phyloP scores from a whole-genome alignment of 2,888 invertebrate species.

The Acrocera orbiculus region DNA sequence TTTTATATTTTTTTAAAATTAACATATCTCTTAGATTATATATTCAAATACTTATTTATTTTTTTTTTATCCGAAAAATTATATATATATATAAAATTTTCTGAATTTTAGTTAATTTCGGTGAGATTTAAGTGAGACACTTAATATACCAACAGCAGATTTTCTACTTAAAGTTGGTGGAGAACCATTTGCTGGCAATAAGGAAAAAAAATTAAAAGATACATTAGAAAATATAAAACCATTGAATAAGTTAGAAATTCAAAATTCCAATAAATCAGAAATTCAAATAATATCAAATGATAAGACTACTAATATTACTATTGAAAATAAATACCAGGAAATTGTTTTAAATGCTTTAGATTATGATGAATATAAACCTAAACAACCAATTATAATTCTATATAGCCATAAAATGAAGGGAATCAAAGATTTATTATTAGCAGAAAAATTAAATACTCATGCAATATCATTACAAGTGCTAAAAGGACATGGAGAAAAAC shows the following conservation, averaged over 20 bases:
- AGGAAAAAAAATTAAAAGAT: conserved; percentile 15
- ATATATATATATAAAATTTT: background rate
- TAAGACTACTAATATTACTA: conserved; percentile 2
- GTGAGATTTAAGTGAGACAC: conserved; percentile 16
- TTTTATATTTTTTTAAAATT: background rate
- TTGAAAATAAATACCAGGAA: too few species aligned
- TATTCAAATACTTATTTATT: background rate
- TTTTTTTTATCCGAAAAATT: background rate
- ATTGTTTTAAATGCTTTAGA: conserved; percentile 10
- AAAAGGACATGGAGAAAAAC: background rate
- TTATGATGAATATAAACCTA: conserved; percentile 27
- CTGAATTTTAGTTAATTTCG: background rate
- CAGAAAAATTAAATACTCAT: conserved; percentile 81
- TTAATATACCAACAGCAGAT: conserved; percentile 42
- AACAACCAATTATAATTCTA: conserved; percentile 43
- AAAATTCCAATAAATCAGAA: conserved; percentile 4
- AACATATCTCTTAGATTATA: background rate
- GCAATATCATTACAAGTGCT: conserved; percentile 82
- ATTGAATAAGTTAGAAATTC: background rate
- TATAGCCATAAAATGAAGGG: conserved; percentile 92
- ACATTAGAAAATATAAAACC: background rate
- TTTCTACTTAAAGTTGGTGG: conserved; percentile 57
- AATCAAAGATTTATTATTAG: conserved; percentile 65
- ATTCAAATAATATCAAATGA: conserved; percentile 2
- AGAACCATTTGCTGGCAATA: conserved; percentile 44